Base-by-base conservation (phyloP, 2,797 vertebrate genomes). In the Clarias platycephalus region DNA sequence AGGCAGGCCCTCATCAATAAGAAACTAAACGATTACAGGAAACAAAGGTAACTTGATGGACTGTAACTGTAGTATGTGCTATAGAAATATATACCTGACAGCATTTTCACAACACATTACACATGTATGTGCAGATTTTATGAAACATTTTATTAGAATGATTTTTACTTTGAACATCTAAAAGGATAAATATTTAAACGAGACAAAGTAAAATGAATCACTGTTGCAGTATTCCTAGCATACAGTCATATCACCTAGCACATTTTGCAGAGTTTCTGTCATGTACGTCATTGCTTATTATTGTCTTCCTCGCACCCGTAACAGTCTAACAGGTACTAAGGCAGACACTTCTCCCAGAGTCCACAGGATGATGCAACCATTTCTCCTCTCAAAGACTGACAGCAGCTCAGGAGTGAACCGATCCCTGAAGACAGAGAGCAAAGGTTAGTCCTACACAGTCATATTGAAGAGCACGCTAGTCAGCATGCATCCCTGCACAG, bases 1-100 rank as follows among this genome's bases (percentile, higher is more conserved):
- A 97, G 96, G 92, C 97, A 98, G 92, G 97, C 96, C 62, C 96
- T 99, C 90, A 99, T 99, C 93, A 98, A 95, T 94, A 99, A 98
- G 94, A 99, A 99, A 93, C 91, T 99, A 92, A 98, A 98, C 44
- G 96, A 98, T 92, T 97, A 99, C 93, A 95, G 96, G 55, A 98
- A 98, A 94, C 96, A 98, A 89, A 98, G 97, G 97, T 95, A 31
- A 88, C 90, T 28, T 75, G 6, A 22, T 28, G 20, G 34, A 53
- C 26, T 55, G 44, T 67, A 31, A 80, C 44, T 81, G 26, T 18
- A 31, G 55, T 58, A 62, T 57, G n/a, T 72, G 16, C 40, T 62
- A 24, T 28, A 62, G 40, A 83, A n/a, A n/a, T n/a, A 37, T 20
- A 6, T 37, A 16, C 20, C 9, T 37, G 20, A 76, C 18, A 31